These are phyloP conservation scores for Bubo blakistoni DNA, from an alignment of 2,113 vertebrate species.

Conservation along the genomic window DNA sequence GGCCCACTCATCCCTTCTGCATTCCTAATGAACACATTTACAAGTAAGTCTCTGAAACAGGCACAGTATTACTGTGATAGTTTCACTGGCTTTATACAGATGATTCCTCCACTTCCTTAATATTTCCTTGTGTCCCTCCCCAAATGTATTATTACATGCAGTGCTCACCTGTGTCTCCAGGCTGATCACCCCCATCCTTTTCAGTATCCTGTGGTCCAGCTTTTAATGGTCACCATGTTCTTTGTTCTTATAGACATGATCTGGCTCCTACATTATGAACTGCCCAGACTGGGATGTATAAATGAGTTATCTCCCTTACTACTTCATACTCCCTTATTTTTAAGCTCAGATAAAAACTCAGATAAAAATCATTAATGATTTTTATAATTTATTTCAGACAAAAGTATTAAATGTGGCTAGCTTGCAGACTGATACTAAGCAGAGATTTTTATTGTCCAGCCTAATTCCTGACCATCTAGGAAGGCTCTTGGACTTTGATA, in stretches of 20 bases:
- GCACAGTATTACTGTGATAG: too few species aligned
- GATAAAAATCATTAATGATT: background rate
- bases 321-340: background rate
- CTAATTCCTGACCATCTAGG: background rate
- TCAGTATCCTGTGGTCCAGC: background rate
- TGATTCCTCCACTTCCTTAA: background rate
- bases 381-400: background rate
- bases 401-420: background rate
- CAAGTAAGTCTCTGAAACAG: accelerated
- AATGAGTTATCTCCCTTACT: background rate
- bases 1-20: background rate
- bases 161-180: background rate
- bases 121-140: background rate
- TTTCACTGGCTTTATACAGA: background rate
- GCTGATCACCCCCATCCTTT: background rate
- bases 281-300: background rate
- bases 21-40: background rate
- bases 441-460: background rate
- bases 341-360: background rate
- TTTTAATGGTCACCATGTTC: background rate
- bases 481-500: background rate
- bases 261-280: background rate
- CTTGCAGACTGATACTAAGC: background rate
- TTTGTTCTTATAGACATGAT: background rate
- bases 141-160: background rate